Conservation (phyloP, 2,113 vertebrate species). For the Gorsachius goisagi region DNA sequence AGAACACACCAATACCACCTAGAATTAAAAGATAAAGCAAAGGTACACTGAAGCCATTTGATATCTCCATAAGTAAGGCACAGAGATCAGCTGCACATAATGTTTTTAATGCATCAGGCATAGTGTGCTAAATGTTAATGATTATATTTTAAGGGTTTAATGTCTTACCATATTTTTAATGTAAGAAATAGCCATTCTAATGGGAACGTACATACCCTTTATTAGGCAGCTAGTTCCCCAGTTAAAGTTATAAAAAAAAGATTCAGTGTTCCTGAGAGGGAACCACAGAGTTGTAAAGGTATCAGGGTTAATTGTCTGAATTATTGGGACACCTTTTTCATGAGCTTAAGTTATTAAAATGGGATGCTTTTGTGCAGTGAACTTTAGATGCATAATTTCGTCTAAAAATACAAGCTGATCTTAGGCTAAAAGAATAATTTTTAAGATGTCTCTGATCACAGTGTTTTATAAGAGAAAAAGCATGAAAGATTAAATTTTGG, state of each 20-base stretch:
- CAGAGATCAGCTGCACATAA: not conserved
- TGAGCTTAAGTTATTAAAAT: slow-evolving; percentile 38
- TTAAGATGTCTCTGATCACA: not conserved
- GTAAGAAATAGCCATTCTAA: slow-evolving; percentile 8
- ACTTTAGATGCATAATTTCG: not conserved
- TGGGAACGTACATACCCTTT: not conserved
- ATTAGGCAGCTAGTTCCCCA: not conserved
- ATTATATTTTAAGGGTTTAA: slow-evolving; percentile 14
- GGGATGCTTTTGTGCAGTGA: not conserved
- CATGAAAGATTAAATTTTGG: not conserved
- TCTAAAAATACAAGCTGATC: not conserved
- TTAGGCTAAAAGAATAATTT: not conserved
- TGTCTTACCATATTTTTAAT: slow-evolving; percentile 27
- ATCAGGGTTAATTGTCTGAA: slow-evolving; percentile 48
- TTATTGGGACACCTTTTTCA: slow-evolving; percentile 26
- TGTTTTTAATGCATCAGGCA: slow-evolving; percentile 18
- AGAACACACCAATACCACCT: not conserved
- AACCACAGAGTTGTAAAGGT: not conserved
- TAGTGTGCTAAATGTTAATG: slow-evolving; percentile 12
- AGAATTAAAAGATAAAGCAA: slow-evolving; percentile 18
- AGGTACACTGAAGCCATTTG: not conserved
- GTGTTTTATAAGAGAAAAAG: not conserved
- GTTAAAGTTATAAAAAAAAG: not conserved
- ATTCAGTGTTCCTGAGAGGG: slow-evolving; percentile 12
- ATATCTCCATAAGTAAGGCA: not conserved